A percentile compares a stretch with the other conserved stretches of the same genome.
Conservation (phyloP, 2,797 vertebrate genomes). For the Gymnocypris eckloni region DNA sequence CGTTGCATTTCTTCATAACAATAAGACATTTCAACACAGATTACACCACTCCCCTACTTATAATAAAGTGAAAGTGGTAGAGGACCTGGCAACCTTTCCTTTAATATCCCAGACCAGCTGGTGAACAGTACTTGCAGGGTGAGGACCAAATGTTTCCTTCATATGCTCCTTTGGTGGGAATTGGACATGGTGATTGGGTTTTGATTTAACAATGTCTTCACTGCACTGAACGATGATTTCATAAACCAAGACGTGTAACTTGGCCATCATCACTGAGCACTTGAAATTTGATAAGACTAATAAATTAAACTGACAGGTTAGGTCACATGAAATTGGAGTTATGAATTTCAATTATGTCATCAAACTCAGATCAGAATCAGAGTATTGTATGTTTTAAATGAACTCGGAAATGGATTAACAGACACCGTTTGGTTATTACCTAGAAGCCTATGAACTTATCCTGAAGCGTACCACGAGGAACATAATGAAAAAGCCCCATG, state of each 20-base stretch:
- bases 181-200: slow-evolving; percentile 15
- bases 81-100: slow-evolving; percentile 47
- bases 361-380: slow-evolving; percentile 1
- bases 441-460: slow-evolving; percentile 13
- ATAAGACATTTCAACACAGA: neutral
- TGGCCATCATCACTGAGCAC: neutral
- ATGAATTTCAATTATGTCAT: slow-evolving; percentile 23
- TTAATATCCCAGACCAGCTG: slow-evolving; percentile 48
- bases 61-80: slow-evolving; percentile 6
- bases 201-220: slow-evolving; percentile 36
- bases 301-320: slow-evolving; percentile 3
- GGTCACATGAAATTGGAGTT: neutral
- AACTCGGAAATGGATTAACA: slow-evolving; percentile 9
- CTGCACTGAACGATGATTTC: slow-evolving; percentile 27
- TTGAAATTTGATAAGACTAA: neutral
- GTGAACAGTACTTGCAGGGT: slow-evolving; percentile 30
- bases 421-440: neutral
- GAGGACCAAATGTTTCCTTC: slow-evolving; percentile 52
- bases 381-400: neutral
- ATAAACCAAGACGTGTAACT: slow-evolving; percentile 32
- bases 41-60: neutral
- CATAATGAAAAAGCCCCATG: slow-evolving; percentile 16
- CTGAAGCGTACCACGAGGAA: neutral
- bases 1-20: neutral
- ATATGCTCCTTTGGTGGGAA: slow-evolving; percentile 31